Conservation (phyloP, 2,888 invertebrate genomes). For the Ophioninae sp. region DNA sequence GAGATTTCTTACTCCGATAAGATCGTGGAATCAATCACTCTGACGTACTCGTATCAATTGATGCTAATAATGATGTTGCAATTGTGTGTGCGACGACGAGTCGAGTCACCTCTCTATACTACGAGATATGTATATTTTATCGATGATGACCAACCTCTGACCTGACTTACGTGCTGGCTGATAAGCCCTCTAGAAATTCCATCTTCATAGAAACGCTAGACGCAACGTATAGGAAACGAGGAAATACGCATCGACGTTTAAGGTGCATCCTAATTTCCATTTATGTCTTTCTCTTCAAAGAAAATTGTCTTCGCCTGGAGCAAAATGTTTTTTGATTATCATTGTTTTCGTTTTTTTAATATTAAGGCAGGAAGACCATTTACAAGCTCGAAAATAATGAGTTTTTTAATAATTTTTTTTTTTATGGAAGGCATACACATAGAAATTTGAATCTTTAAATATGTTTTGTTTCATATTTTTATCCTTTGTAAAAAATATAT, state of each 20-base stretch:
- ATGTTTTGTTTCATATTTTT: too few relatives aligned
- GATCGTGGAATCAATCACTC: conserved; percentile 15
- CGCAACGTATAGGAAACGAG: too few relatives aligned
- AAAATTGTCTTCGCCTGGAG: too few relatives aligned
- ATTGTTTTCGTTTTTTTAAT: too few relatives aligned
- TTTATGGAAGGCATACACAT: too few relatives aligned
- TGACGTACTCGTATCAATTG: background rate
- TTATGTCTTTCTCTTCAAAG: background rate
- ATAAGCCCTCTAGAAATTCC: conserved; percentile 42
- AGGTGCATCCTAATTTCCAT: conserved; percentile 2
- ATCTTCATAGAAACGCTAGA: conserved; percentile 27
- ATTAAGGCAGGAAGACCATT: too few relatives aligned
- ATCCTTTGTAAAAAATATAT: too few relatives aligned
- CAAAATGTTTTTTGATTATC: too few relatives aligned
- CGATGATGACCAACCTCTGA: conserved; percentile 9
- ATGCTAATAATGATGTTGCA: background rate
- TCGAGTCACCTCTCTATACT: background rate
- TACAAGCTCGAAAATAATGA: too few relatives aligned
- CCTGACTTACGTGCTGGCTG: background rate
- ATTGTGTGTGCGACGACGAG: background rate
- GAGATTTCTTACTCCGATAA: background rate
- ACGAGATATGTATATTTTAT: background rate
- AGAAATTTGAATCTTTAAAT: too few relatives aligned
- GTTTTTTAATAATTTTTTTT: too few relatives aligned
- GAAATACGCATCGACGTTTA: background rate